phyloP scores from a whole-genome alignment of 2,113 vertebrate genomes.

The Emydocephalus ijimae region DNA sequence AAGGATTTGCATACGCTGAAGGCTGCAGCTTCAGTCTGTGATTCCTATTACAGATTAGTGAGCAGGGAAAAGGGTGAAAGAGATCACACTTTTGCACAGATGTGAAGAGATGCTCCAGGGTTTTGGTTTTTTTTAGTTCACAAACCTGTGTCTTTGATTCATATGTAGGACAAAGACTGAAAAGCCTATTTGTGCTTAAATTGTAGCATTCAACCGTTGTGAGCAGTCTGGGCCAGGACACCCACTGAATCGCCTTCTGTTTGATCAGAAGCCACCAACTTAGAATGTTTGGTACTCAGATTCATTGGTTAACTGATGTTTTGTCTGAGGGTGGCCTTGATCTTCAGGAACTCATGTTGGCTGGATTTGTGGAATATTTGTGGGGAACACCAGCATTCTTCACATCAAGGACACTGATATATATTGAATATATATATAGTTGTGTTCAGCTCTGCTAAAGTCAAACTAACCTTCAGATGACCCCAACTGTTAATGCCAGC shows the following conservation, averaged over 20 bases:
- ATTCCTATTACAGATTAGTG: background rate
- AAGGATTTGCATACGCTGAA: background rate
- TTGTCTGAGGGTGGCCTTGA: background rate
- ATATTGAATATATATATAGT: too few relatives aligned
- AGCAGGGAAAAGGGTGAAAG: background rate
- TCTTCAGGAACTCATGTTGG: constrained; percentile 8
- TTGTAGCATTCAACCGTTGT: accelerated
- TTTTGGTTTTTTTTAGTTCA: background rate
- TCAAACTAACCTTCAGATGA: too few relatives aligned
- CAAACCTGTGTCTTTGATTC: background rate
- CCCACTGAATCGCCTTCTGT: background rate
- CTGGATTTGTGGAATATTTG: background rate
- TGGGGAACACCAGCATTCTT: background rate
- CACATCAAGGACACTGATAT: background rate
- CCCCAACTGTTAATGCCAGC: too few relatives aligned
- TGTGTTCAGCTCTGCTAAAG: too few relatives aligned
- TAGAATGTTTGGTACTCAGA: background rate
- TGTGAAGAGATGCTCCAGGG: background rate
- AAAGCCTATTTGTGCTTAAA: background rate
- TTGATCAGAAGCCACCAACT: background rate
- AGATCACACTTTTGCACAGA: background rate
- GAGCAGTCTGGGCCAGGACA: background rate
- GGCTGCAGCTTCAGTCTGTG: background rate
- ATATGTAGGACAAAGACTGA: background rate
- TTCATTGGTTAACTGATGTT: background rate